Evolutionary conservation across 1,140 invertebrate species (phyloP), one percentile per base, ranked within the genome.

Genomic region (Aricia agestis): DNA sequence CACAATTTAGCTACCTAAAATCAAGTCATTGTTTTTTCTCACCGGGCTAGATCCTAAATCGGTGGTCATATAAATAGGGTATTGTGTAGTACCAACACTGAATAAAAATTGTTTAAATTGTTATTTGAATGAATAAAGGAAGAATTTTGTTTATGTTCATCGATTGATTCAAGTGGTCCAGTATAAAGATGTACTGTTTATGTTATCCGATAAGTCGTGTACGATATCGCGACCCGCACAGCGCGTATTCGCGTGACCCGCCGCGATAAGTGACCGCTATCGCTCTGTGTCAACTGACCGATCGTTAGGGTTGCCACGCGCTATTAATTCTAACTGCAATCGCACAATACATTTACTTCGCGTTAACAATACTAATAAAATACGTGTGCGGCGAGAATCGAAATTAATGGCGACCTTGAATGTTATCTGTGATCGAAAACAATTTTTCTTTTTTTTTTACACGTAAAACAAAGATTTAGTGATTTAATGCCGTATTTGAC

Each of bases 301-400:
- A 25, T 25, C 59, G 59, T 63, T 63, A 63, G 59, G 18, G 18
- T 17, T 25, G 59, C 59, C 59, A 63, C 59, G 59, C 59, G 59
- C 19, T 63, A 63, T 63, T 63, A 63, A 63, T 63, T 63, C 59
- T 63, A 63, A 63, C 59, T 18, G 19, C 59, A 63, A 25, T 63
- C 18, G 18, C 59, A 59, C 58, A 63, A 63, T 63, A 25, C 59
- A 25, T 63, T 63, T 19, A 19, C 18, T 63, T 63, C 19, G 59
- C 59, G 59, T 63, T 63, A 19, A 63, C 59, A 63, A 63, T 63
- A 19, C 59, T 63, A 63, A 63, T 63, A 63, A 63, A 63, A 18
- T 19, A 63, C 59, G 18, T 11, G 18, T 63, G 45, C 45, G 17
- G 58, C 18, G 58, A 17, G 17, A 63, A 19, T 63, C 6, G 59